A percentile compares a stretch with the other conserved stretches of the same genome.
Evolutionary conservation across 2,797 vertebrate species (phyloP).

Genomic region (Falco berigora): DNA sequence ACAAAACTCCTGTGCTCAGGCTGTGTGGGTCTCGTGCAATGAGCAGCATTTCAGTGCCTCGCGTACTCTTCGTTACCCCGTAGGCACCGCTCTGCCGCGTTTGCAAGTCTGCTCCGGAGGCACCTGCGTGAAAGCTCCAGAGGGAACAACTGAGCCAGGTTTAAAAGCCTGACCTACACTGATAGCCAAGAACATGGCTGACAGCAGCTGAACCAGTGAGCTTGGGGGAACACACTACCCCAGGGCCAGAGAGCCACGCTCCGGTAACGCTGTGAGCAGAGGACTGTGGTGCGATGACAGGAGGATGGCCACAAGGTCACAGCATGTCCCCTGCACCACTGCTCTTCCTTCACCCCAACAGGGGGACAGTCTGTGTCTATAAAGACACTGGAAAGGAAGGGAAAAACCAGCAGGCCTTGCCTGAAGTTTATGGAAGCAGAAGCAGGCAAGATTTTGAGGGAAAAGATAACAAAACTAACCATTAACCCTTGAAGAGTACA

Average conservation of each 20-base stretch:
- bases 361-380: background rate
- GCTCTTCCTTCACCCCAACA: background rate
- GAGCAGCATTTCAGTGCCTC: background rate
- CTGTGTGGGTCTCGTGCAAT: background rate
- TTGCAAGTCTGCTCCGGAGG: background rate
- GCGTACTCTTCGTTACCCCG: too few species aligned
- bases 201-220: background rate
- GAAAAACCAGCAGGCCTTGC: background rate
- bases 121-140: background rate
- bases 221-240: background rate
- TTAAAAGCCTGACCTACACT: background rate
- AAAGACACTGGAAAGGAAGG: background rate
- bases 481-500: background rate
- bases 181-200: background rate
- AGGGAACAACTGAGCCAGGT: background rate
- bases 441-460: background rate
- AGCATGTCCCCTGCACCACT: background rate
- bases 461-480: background rate
- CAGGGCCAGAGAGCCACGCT: background rate
- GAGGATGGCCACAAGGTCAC: background rate
- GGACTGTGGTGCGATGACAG: background rate
- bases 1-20: background rate
- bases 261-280: background rate
- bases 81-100: accelerated
- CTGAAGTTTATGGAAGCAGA: background rate